A percentile compares a stretch with the other conserved stretches of the same genome.
These are phyloP conservation scores for Metalampra italica DNA, from an alignment of 2,888 invertebrate species.

Conservation along the genomic window DNA sequence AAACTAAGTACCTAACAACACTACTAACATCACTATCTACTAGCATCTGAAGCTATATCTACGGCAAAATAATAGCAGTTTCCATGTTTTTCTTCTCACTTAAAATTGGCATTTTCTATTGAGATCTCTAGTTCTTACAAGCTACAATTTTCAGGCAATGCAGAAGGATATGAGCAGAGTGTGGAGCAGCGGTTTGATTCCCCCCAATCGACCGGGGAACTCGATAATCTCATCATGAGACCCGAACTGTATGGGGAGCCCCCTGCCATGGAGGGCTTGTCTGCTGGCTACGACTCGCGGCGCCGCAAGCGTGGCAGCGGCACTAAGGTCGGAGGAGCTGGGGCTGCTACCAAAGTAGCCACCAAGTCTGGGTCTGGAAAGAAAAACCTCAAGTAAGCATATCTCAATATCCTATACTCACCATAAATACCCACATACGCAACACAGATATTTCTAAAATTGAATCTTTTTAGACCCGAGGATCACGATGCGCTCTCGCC, in stretches of 20 bases:
- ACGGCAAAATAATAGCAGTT: too few species aligned
- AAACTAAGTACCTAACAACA: too few species aligned
- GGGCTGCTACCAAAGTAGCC: slow-evolving; percentile 70
- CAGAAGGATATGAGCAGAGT: slow-evolving; percentile 62
- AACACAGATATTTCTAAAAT: too few species aligned
- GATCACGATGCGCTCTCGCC: slow-evolving; percentile 52
- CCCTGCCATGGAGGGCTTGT: slow-evolving; percentile 66
- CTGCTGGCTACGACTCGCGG: slow-evolving; percentile 55
- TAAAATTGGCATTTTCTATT: too few species aligned
- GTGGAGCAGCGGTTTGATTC: slow-evolving; percentile 62
- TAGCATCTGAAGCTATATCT: too few species aligned
- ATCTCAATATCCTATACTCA: not conserved
- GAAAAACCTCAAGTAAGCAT: slow-evolving; percentile 66
- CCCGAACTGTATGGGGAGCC: slow-evolving; percentile 81
- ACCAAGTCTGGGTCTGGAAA: slow-evolving; percentile 69
- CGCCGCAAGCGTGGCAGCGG: slow-evolving; percentile 69
- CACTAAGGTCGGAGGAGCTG: slow-evolving; percentile 68
- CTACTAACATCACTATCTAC: too few species aligned
- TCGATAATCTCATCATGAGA: slow-evolving; percentile 81
- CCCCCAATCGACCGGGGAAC: slow-evolving; percentile 55
- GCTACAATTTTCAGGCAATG: slow-evolving; percentile 51
- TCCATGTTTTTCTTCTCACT: too few species aligned
- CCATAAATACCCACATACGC: too few species aligned
- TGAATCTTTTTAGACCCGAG: slow-evolving; percentile 41
- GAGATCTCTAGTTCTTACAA: slow-evolving; percentile 2